Conservation (phyloP, 2,888 invertebrate genomes). For the Thereva nobilitata region DNA sequence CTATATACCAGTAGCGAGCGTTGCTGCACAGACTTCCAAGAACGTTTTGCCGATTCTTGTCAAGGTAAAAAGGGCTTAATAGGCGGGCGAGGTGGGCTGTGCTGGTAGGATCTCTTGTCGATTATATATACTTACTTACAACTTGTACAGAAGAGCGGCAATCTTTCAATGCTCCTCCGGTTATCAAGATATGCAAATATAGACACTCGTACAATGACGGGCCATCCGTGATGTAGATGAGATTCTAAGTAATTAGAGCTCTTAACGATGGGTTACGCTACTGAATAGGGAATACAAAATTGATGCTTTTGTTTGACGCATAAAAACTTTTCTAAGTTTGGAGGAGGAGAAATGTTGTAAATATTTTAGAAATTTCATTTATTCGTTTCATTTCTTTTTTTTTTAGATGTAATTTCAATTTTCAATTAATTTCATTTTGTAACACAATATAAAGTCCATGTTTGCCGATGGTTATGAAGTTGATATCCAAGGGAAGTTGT, state of each 20-base stretch:
- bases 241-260: conserved; percentile 27
- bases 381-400: background rate
- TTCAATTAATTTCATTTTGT: background rate
- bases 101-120: background rate
- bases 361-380: conserved; percentile 1
- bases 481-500: too few species aligned
- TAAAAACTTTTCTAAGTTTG: background rate
- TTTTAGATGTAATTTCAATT: background rate
- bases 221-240: conserved; percentile 11
- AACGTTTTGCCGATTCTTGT: background rate
- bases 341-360: conserved; percentile 1
- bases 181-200: conserved; percentile 33
- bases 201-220: conserved; percentile 11
- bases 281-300: background rate
- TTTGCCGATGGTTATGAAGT: too few species aligned
- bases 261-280: conserved; percentile 8
- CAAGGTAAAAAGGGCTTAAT: background rate
- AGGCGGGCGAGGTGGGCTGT: background rate
- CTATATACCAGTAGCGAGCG: background rate
- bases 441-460: too few species aligned
- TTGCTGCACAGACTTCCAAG: background rate
- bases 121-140: conserved; percentile 27
- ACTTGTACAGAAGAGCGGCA: conserved; percentile 13
- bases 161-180: conserved; percentile 23
- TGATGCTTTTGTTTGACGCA: background rate